These are phyloP conservation scores for Napeogenes sylphis DNA, from an alignment of 2,888 invertebrate genomes.

Conservation along the genomic window DNA sequence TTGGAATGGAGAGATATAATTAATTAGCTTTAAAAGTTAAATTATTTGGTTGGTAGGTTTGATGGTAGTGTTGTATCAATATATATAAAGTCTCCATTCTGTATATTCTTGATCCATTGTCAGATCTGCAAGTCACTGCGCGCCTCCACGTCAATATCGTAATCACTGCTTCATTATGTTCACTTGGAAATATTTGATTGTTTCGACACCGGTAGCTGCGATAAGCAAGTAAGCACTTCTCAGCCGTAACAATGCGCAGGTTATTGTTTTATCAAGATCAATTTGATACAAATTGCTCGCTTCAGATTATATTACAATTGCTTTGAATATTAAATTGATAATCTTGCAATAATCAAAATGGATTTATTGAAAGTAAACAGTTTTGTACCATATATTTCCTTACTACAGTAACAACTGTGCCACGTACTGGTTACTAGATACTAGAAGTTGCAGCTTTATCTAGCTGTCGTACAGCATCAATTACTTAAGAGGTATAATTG, in stretches of 20 bases:
- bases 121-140: slow-evolving; percentile 8
- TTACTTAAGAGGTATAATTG: neutral
- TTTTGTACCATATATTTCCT: too few species aligned
- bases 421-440: neutral
- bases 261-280: slow-evolving; percentile 1
- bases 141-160: neutral
- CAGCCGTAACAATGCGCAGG: neutral
- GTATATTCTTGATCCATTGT: neutral
- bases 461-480: neutral
- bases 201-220: slow-evolving; percentile 14
- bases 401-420: too few species aligned
- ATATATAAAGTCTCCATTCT: too few species aligned
- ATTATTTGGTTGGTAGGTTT: neutral
- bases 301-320: slow-evolving; percentile 1
- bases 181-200: slow-evolving; percentile 6
- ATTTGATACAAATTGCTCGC: slow-evolving; percentile 2
- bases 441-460: neutral
- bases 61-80: too few species aligned
- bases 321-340: neutral
- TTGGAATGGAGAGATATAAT: neutral
- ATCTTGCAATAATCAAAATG: too few species aligned
- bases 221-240: slow-evolving; percentile 4
- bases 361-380: too few species aligned
- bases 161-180: slow-evolving; percentile 13
- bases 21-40: neutral